These are phyloP conservation scores for Carassius auratus DNA, from an alignment of 2,113 vertebrate species.

Conservation along the genomic window DNA sequence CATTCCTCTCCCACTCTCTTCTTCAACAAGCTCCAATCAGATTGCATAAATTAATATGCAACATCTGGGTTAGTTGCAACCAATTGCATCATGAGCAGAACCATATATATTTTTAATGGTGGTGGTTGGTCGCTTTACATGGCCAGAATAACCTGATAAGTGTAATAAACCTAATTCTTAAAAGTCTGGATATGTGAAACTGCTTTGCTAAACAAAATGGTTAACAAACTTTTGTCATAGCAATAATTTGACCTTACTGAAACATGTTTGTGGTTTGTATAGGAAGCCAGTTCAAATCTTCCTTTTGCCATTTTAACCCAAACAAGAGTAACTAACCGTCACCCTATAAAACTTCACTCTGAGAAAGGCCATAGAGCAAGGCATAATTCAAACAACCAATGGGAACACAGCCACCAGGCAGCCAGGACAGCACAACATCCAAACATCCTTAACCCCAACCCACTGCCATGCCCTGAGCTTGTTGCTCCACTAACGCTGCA, in stretches of 20 bases:
- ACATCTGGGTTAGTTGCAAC: background rate
- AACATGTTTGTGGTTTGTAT: background rate
- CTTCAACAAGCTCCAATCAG: background rate
- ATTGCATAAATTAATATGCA: constrained; percentile 4
- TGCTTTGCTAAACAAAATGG: background rate
- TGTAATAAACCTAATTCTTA: background rate
- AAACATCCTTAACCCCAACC: constrained; percentile 1
- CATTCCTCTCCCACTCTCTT: background rate
- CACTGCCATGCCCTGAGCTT: constrained; percentile 28
- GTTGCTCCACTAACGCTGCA: constrained; percentile 34
- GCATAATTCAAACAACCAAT: constrained; percentile 29
- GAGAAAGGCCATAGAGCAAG: constrained; percentile 7
- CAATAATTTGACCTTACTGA: background rate
- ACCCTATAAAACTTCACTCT: constrained; percentile 20
- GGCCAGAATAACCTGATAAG: background rate
- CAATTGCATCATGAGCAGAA: background rate
- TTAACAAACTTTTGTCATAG: background rate
- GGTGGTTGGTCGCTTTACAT: background rate
- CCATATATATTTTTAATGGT: background rate
- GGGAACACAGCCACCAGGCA: constrained; percentile 3
- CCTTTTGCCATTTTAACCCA: background rate
- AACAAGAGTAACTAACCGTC: constrained; percentile 13
- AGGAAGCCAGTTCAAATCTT: background rate
- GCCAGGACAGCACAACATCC: constrained; percentile 18
- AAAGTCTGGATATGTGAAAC: background rate